Conservation (phyloP, 2,888 invertebrate genomes). For the Chloroclystis v-ata region DNA sequence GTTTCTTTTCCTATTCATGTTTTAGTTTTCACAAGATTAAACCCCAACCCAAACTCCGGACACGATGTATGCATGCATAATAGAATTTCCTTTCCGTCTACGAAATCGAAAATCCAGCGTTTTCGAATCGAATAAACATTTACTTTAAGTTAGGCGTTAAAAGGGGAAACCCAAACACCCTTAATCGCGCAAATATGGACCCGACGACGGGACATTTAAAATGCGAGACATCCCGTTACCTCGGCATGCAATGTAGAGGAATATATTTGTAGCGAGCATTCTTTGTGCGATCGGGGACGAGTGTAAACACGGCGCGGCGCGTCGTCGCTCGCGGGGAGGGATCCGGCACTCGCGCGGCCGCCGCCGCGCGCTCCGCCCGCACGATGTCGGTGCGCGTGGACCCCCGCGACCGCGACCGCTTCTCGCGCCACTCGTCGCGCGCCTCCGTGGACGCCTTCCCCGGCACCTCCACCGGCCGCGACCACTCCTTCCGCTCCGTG, state of each 20-base stretch:
- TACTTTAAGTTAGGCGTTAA: slow-evolving; percentile 43
- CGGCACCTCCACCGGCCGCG: slow-evolving; percentile 61
- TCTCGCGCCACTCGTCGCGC: slow-evolving; percentile 73
- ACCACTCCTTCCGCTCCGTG: slow-evolving; percentile 70
- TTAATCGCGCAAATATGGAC: slow-evolving; percentile 60
- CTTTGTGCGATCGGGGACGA: slow-evolving; percentile 62
- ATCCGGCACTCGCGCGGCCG: slow-evolving; percentile 70
- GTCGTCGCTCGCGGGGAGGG: slow-evolving; percentile 43
- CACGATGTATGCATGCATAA: slow-evolving; percentile 21
- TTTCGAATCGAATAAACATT: slow-evolving; percentile 47
- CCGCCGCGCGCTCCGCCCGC: slow-evolving; percentile 72
- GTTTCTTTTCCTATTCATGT: slow-evolving; percentile 4
- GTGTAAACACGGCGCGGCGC: slow-evolving; percentile 67
- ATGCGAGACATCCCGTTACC: slow-evolving; percentile 50
- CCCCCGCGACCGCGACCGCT: slow-evolving; percentile 69
- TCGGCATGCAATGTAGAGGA: slow-evolving; percentile 49
- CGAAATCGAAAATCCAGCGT: slow-evolving; percentile 28
- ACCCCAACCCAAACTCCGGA: slow-evolving; percentile 2
- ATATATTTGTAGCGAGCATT: slow-evolving; percentile 62
- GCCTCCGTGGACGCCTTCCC: slow-evolving; percentile 70
- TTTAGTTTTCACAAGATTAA: slow-evolving; percentile 7
- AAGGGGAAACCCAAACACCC: slow-evolving; percentile 52
- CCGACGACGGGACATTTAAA: slow-evolving; percentile 42
- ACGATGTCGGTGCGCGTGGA: slow-evolving; percentile 74
- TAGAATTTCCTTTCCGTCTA: slow-evolving; percentile 21